Evolutionary conservation across 2,888 invertebrate species (phyloP).

Genomic region (Nezara viridula): DNA sequence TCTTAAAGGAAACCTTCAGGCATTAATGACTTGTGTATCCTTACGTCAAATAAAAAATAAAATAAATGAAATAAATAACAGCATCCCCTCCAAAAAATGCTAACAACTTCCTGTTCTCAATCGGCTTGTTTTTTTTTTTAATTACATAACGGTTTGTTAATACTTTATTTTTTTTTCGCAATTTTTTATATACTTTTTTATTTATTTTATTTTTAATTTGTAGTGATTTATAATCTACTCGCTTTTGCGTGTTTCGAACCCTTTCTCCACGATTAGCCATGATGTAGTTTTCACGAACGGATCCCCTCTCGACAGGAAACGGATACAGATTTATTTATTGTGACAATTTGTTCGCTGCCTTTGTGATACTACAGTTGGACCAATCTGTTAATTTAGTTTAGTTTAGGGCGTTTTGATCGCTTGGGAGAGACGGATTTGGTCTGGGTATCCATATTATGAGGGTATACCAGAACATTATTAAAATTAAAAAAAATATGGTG

Average conservation of each 20-base stretch:
- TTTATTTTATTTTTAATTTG: background rate
- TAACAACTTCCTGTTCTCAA: background rate
- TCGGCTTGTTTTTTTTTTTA: background rate
- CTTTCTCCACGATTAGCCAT: background rate
- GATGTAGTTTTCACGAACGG: background rate
- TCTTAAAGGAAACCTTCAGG: no score
- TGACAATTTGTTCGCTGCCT: slow-evolving; percentile 52
- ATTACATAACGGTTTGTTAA: background rate
- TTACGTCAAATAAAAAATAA: no score
- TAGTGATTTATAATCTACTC: background rate
- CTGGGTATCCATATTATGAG: no score
- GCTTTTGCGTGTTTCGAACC: background rate
- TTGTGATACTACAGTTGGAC: background rate
- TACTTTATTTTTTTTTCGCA: background rate
- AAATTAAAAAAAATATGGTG: no score
- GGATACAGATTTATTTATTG: slow-evolving; percentile 50
- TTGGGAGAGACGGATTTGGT: no score
- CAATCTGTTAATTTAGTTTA: slow-evolving; percentile 21
- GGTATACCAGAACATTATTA: no score
- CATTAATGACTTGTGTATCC: no score
- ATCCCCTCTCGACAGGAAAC: slow-evolving; percentile 28
- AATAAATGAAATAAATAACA: no score
- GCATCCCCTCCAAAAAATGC: no score
- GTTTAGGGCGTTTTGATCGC: slow-evolving; percentile 10
- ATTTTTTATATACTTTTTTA: background rate